phyloP scores from a whole-genome alignment of 2,888 invertebrate genomes.

The Myathropa florea region DNA sequence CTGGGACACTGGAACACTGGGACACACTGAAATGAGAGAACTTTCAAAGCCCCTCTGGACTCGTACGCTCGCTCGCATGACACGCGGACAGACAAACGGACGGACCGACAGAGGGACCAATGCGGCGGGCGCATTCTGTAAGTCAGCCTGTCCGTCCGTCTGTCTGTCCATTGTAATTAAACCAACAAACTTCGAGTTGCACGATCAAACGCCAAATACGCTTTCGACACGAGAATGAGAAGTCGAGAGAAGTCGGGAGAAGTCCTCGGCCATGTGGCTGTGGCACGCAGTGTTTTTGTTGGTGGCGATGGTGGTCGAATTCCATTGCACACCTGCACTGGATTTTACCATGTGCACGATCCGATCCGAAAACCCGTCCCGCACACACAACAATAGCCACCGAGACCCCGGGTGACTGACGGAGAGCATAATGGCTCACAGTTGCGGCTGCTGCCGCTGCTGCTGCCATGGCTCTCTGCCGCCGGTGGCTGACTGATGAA shows the following conservation, averaged over 20 bases:
- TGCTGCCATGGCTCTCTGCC: constrained; percentile 25
- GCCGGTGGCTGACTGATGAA: constrained; percentile 70
- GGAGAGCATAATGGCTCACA: constrained; percentile 50
- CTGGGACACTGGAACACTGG: constrained; percentile 3
- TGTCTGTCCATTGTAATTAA: constrained; percentile 69
- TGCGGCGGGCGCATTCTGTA: constrained; percentile 46
- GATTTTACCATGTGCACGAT: constrained; percentile 67
- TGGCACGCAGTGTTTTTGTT: constrained; percentile 66
- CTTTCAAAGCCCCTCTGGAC: constrained; percentile 52
- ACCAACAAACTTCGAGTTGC: constrained; percentile 70
- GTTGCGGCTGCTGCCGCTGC: constrained; percentile 20
- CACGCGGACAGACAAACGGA: constrained; percentile 3
- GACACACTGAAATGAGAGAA: constrained; percentile 48
- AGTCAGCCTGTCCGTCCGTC: constrained; percentile 38
- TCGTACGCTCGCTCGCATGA: too few species aligned
- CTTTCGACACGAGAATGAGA: constrained; percentile 68
- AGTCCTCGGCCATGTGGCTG: constrained; percentile 58
- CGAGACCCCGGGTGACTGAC: constrained; percentile 45
- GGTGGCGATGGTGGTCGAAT: constrained; percentile 65
- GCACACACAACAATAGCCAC: constrained; percentile 58
- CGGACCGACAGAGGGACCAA: not conserved
- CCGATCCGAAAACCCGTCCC: constrained; percentile 42
- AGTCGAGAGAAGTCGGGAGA: too few species aligned
- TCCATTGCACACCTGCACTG: constrained; percentile 70
- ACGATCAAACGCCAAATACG: constrained; percentile 69